phyloP scores from a whole-genome alignment of 1,140 invertebrate genomes.

The Adoxophyes honmai region DNA sequence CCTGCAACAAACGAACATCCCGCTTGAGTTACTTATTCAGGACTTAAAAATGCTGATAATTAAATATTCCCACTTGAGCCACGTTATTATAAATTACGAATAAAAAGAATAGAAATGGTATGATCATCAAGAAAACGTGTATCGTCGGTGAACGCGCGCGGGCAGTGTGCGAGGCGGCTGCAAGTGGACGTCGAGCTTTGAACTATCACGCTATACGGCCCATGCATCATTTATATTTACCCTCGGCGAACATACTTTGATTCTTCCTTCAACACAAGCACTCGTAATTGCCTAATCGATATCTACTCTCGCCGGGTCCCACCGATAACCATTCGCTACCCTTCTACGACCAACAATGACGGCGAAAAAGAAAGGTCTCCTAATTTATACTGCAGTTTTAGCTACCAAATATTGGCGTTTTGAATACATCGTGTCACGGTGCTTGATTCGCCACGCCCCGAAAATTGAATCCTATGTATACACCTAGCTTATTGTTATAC shows the following conservation, averaged over 20 bases:
- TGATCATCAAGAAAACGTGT: neutral
- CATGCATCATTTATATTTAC: slow-evolving; percentile 76
- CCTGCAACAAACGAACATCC: slow-evolving; percentile 63
- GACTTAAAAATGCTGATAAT: no score
- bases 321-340: slow-evolving; percentile 37
- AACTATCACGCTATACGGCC: slow-evolving; percentile 73
- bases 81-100: no score
- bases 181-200: slow-evolving; percentile 54
- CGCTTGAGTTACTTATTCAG: neutral
- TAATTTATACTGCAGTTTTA: slow-evolving; percentile 71
- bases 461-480: slow-evolving; percentile 73
- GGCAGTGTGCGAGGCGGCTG: slow-evolving; percentile 26
- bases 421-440: slow-evolving; percentile 75
- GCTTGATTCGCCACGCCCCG: slow-evolving; percentile 74
- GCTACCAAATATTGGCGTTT: slow-evolving; percentile 66
- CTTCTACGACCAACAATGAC: slow-evolving; percentile 48
- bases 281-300: slow-evolving; percentile 65
- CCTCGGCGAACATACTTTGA: slow-evolving; percentile 73
- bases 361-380: slow-evolving; percentile 50
- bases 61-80: no score
- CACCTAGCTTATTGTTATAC: slow-evolving; percentile 50
- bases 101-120: neutral
- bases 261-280: slow-evolving; percentile 59
- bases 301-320: slow-evolving; percentile 34
- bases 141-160: neutral